Evolutionary conservation across 2,888 invertebrate species (phyloP).

Genomic region (Acanthosepion lycidas): DNA sequence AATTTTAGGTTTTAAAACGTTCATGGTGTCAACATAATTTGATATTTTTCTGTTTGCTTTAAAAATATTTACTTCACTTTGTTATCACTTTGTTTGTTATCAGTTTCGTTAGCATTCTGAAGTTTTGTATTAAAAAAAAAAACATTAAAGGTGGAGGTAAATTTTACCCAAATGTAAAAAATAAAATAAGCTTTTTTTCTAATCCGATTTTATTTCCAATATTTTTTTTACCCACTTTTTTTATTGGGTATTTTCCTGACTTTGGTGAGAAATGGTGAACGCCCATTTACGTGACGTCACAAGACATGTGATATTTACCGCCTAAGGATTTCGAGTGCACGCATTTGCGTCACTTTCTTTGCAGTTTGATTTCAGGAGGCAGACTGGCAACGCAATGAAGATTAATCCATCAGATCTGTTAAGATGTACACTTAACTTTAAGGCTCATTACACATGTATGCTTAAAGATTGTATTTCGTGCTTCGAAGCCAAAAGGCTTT

Average conservation of each 20-base stretch:
- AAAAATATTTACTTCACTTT: no score
- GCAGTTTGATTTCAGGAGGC: not conserved
- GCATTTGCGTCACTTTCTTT: not conserved
- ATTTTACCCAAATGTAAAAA: not conserved
- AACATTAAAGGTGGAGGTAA: no score
- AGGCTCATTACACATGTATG: not conserved
- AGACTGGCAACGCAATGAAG: conserved; percentile 33
- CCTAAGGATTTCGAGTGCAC: not conserved
- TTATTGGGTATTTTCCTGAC: not conserved
- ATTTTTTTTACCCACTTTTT: not conserved
- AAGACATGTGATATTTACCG: not conserved
- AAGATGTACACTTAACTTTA: not conserved
- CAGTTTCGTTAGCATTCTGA: no score
- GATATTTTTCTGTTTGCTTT: no score
- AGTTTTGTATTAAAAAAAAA: no score
- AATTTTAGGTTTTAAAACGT: no score
- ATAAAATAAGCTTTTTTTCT: not conserved
- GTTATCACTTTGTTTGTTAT: no score
- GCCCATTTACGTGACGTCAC: not conserved
- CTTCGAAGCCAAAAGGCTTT: not conserved
- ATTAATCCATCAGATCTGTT: not conserved
- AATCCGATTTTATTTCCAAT: not conserved
- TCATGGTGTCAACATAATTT: no score
- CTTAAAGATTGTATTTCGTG: conserved; percentile 9
- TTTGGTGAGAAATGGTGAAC: not conserved